phyloP scores from a whole-genome alignment of 1,140 invertebrate genomes.

The Brachionus calyciflorus region DNA sequence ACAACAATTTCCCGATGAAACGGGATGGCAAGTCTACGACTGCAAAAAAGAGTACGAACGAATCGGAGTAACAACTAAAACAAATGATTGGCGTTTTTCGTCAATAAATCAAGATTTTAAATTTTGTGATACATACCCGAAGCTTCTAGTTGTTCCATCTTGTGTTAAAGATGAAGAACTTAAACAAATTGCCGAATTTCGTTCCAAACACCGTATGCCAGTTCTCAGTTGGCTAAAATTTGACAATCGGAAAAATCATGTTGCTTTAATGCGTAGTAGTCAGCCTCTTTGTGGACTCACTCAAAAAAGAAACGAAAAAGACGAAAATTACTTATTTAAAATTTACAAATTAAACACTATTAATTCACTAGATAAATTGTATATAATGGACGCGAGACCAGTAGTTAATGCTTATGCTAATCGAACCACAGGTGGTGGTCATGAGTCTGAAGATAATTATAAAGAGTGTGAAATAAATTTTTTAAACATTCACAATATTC shows the following conservation, averaged over 20 bases:
- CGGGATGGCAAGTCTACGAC: slow-evolving; percentile 37
- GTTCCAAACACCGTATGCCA: slow-evolving; percentile 80
- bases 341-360: slow-evolving; percentile 49
- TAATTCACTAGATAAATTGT: slow-evolving; percentile 7
- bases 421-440: slow-evolving; percentile 94
- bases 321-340: slow-evolving; percentile 77
- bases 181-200: slow-evolving; percentile 76
- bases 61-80: slow-evolving; percentile 2
- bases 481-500: slow-evolving; percentile 97
- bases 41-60: slow-evolving; percentile 32
- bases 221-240: slow-evolving; percentile 77
- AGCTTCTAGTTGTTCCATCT: slow-evolving; percentile 78
- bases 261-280: slow-evolving; percentile 81
- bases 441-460: slow-evolving; percentile 97
- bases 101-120: slow-evolving; percentile 10
- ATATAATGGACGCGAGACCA: slow-evolving; percentile 35
- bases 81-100: neutral
- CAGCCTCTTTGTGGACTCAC: slow-evolving; percentile 90
- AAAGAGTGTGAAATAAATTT: slow-evolving; percentile 99
- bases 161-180: slow-evolving; percentile 78
- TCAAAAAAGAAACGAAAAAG: slow-evolving; percentile 80
- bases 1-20: slow-evolving; percentile 14
- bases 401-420: slow-evolving; percentile 96
- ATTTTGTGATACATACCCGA: slow-evolving; percentile 80
- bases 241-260: slow-evolving; percentile 73